Percentiles rank a stretch among this genome's conserved stretches.
Evolutionary conservation across 1,140 invertebrate species (phyloP).

Genomic region (Octopus sinensis): DNA sequence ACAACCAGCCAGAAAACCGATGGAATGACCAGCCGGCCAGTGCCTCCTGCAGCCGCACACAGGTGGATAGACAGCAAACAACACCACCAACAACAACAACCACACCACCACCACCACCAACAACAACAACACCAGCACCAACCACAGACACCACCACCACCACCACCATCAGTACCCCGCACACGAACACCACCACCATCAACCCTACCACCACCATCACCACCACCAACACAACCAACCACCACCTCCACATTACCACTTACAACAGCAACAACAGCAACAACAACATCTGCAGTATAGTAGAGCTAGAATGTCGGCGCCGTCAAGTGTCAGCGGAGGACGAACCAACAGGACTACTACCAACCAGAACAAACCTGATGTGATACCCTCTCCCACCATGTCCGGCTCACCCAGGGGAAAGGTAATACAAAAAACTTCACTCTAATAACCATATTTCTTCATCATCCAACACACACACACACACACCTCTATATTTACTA

Average conservation of each 20-base stretch:
- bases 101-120: too few species aligned
- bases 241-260: too few species aligned
- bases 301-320: background rate
- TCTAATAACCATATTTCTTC: background rate
- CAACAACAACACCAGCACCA: too few species aligned
- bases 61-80: conserved; percentile 7
- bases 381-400: conserved; percentile 7
- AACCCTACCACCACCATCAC: too few species aligned
- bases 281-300: too few species aligned
- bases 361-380: conserved; percentile 6
- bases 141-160: too few species aligned
- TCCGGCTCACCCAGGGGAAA: conserved; percentile 10
- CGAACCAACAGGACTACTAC: conserved; percentile 1
- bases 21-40: conserved; percentile 4
- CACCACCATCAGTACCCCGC: too few species aligned
- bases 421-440: background rate
- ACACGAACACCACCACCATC: too few species aligned
- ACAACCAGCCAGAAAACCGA: background rate
- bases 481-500: background rate
- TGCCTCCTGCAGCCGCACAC: background rate
- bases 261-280: too few species aligned
- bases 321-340: conserved; percentile 3
- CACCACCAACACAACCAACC: too few species aligned
- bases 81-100: background rate
- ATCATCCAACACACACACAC: background rate